Conservation (phyloP, 1,140 invertebrate species). For the Zeugodacus cucurbitae region DNA sequence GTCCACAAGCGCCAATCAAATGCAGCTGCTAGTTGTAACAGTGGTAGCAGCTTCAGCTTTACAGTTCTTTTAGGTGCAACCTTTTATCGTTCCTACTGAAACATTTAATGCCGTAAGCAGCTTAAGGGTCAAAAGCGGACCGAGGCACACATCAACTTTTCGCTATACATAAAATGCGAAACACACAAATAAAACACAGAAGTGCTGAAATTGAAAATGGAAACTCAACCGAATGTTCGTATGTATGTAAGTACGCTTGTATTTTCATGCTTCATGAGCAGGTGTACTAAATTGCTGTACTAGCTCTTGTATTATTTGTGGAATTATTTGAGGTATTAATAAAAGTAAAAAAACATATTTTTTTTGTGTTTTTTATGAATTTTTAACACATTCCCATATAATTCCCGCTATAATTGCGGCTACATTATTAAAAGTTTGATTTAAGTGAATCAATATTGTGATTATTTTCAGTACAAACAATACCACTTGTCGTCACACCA, state of each 20-base stretch:
- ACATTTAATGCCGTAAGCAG: slow-evolving; percentile 6
- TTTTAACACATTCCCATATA: no score
- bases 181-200: neutral
- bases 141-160: neutral
- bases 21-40: neutral
- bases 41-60: neutral
- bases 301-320: neutral
- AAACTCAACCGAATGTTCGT: neutral
- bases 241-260: neutral
- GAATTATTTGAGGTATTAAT: no score
- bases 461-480: neutral
- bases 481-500: neutral
- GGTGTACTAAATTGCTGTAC: neutral
- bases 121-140: neutral
- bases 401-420: no score
- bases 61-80: neutral
- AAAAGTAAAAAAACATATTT: neutral
- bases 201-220: neutral
- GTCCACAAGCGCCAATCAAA: neutral
- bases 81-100: neutral
- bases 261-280: neutral
- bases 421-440: no score
- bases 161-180: neutral
- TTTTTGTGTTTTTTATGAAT: neutral
- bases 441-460: neutral